A percentile compares a stretch with the other conserved stretches of the same genome.
Evolutionary conservation across 1,140 invertebrate species (phyloP).

Genomic region (Dinoponera quadriceps): DNA sequence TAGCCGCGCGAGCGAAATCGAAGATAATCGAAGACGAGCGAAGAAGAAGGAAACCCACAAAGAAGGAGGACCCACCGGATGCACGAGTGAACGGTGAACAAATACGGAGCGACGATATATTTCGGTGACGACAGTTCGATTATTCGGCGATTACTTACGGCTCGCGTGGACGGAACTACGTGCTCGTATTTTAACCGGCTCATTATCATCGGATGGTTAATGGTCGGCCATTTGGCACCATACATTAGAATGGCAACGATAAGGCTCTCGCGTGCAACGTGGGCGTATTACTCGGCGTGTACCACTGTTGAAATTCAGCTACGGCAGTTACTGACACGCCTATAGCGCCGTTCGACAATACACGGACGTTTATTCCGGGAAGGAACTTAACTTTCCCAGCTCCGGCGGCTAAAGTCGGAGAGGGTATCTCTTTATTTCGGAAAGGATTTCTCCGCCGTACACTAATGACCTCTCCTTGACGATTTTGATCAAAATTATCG

Average conservation of each 20-base stretch:
- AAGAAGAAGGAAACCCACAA: not conserved
- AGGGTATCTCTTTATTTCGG: not conserved
- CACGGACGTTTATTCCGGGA: not conserved
- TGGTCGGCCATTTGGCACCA: conserved; percentile 39
- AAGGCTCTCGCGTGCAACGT: conserved; percentile 46
- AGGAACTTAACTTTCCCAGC: not conserved
- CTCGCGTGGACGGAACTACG: conserved; percentile 13
- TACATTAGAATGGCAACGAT: conserved; percentile 51
- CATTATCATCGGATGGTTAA: conserved; percentile 55
- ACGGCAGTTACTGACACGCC: conserved; percentile 8
- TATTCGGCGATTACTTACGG: conserved; percentile 15
- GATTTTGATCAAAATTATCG: conserved; percentile 20
- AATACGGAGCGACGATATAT: conserved; percentile 35
- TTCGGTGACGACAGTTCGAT: conserved; percentile 51
- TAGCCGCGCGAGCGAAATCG: not conserved
- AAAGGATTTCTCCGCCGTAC: not conserved
- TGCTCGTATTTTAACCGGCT: conserved; percentile 49
- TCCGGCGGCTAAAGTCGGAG: not conserved
- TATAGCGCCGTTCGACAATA: not conserved
- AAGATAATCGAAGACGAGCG: not conserved
- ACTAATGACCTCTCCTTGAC: not conserved
- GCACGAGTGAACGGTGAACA: not conserved
- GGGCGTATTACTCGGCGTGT: conserved; percentile 28
- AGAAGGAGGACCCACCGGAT: not conserved
- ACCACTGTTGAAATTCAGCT: conserved; percentile 40